A percentile compares a stretch with the other conserved stretches of the same genome.
phyloP scores from a whole-genome alignment of 2,888 invertebrate species.

The Volucella bombylans region DNA sequence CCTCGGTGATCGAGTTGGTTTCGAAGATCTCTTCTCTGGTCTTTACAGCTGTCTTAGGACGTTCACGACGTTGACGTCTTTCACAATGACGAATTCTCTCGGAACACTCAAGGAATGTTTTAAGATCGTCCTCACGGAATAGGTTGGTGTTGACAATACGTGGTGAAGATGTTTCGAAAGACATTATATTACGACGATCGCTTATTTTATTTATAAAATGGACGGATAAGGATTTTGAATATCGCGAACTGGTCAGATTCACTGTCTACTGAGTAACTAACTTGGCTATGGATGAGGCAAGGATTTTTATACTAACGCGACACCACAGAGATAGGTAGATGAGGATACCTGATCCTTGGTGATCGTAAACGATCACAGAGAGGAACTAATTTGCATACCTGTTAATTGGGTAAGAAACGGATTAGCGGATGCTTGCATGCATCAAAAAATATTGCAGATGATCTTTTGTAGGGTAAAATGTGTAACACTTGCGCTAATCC shows the following conservation, averaged over 20 bases:
- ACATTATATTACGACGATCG: constrained; percentile 17
- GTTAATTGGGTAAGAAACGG: too few relatives aligned
- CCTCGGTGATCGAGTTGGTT: constrained; percentile 77
- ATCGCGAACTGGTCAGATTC: constrained; percentile 37
- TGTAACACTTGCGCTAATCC: constrained; percentile 29
- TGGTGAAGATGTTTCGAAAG: constrained; percentile 36
- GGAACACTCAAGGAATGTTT: constrained; percentile 77
- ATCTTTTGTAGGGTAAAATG: background rate
- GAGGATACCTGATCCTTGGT: background rate
- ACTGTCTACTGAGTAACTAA: constrained; percentile 44
- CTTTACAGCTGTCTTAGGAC: constrained; percentile 75
- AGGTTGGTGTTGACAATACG: constrained; percentile 77
- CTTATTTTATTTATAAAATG: background rate
- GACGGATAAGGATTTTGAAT: constrained; percentile 19
- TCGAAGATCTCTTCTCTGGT: constrained; percentile 79
- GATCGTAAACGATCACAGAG: too few relatives aligned
- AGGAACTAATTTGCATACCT: too few relatives aligned
- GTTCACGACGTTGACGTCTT: constrained; percentile 64
- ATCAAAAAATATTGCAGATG: too few relatives aligned
- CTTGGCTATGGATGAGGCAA: background rate
- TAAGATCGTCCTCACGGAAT: constrained; percentile 78
- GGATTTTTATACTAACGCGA: constrained; percentile 11
- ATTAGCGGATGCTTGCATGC: too few relatives aligned
- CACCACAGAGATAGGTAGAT: background rate
- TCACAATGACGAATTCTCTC: constrained; percentile 77